Evolutionary conservation across 2,888 invertebrate genomes (phyloP), one percentile per base, ranked within the genome.

Genomic region (Embidobia sp.): DNA sequence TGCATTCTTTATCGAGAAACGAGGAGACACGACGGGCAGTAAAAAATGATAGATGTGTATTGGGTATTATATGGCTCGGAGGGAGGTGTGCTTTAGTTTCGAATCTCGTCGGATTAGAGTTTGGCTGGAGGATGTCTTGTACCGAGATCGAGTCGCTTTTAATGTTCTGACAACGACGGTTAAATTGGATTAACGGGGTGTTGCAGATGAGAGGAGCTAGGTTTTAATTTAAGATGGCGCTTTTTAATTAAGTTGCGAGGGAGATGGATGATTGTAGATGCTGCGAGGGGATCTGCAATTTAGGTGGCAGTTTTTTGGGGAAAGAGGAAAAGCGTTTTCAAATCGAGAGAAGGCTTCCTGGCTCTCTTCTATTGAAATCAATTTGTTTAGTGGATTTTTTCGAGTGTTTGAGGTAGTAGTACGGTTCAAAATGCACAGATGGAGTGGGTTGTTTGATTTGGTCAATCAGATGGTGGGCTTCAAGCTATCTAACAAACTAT

Each of bases 131-230:
- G 31, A 42, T 29, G 57, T 57, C 31, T 42, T 42, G 42, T 57
- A 42, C 16, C n/a, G n/a, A n/a, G n/a, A 16, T 29, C 46, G 48
- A 33, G 31, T 69, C 33, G 40, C 16, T 33, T 42, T 59, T 67
- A 48, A 67, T 46, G 48, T 40, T 40, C 57, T 40, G 55, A 55
- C 46, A 66, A 67, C 57, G 67, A 57, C 31, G 35, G 29, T 46
- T 48, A 67, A 67, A 67, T 69, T 59, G 69, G 69, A 69, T 69
- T 69, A 69, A 59, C 59, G 33, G 69, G 69, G 49, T 66, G 49
- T 42, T 57, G 46, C 29, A 42, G 16, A 7, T 27, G 7, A 16
- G 46, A 49, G 29, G 4, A 40, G 15, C 22, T 13, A 67, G 46
- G 26, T 69, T 59, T 69, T 51, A 49, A 69, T 69, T 69, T 49